These are phyloP conservation scores for Streblospio benedicti DNA, from an alignment of 1,140 invertebrate species.

Conservation along the genomic window DNA sequence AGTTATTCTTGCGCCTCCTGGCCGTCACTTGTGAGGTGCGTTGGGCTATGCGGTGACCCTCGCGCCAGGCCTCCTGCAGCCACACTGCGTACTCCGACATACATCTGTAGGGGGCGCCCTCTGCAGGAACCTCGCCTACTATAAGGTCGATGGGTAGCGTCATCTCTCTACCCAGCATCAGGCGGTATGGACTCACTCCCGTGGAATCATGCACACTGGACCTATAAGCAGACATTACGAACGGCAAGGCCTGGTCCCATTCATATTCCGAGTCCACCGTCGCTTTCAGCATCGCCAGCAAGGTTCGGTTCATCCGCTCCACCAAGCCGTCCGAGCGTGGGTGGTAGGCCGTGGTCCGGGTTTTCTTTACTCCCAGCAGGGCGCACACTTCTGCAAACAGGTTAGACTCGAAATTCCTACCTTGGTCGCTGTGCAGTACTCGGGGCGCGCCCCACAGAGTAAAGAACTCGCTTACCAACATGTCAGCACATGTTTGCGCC, in stretches of 20 bases:
- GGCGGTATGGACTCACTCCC: conserved; percentile 19
- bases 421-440: conserved; percentile 38
- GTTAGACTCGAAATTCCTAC: conserved; percentile 21
- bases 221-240: conserved; percentile 23
- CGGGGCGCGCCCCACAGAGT: conserved; percentile 41
- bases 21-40: too few relatives aligned
- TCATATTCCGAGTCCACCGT: conserved; percentile 15
- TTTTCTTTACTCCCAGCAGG: conserved; percentile 18
- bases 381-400: conserved; percentile 17
- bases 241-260: conserved; percentile 21
- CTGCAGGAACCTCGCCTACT: conserved; percentile 18
- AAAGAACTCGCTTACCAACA: too few relatives aligned
- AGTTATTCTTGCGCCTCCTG: too few relatives aligned
- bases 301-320: conserved; percentile 25
- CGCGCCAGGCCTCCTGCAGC: not conserved
- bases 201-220: conserved; percentile 22
- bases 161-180: conserved; percentile 24
- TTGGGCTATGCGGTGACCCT: too few relatives aligned
- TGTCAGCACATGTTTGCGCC: conserved; percentile 34
- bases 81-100: not conserved
- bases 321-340: conserved; percentile 22
- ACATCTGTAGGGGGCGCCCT: not conserved
- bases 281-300: conserved; percentile 26
- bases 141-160: conserved; percentile 17
- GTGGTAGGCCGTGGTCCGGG: conserved; percentile 15